These are phyloP conservation scores for Eulemur coronatus DNA, from an alignment of 2,797 vertebrate species.

Conservation along the genomic window DNA sequence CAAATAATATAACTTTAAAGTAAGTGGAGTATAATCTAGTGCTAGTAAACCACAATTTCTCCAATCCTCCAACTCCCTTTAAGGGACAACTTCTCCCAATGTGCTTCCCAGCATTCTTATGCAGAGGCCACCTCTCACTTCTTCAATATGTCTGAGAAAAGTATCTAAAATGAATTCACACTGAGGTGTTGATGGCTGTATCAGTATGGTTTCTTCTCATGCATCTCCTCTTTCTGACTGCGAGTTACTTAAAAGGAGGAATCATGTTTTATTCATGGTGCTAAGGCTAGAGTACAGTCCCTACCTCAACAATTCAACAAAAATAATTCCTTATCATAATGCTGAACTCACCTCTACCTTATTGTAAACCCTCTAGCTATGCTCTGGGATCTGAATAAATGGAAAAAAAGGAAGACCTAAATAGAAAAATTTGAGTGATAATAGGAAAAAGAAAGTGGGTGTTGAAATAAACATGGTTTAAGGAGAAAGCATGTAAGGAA, in stretches of 20 bases:
- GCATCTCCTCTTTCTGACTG: slow-evolving; percentile 50
- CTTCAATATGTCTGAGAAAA: slow-evolving; percentile 57
- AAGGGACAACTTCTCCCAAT: neutral
- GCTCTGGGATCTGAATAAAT: neutral
- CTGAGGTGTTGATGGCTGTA: slow-evolving; percentile 65
- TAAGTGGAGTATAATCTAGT: neutral
- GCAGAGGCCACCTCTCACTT: neutral
- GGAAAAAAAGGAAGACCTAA: slow-evolving; percentile 13
- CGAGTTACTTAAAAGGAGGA: slow-evolving; percentile 61
- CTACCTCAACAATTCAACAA: slow-evolving; percentile 22
- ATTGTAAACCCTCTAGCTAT: slow-evolving; percentile 13
- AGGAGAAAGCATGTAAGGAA: neutral
- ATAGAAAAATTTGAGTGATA: neutral
- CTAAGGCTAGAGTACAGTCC: neutral
- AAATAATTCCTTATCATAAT: slow-evolving; percentile 20
- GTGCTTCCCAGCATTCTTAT: neutral
- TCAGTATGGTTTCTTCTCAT: slow-evolving; percentile 48
- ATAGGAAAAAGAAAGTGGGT: neutral
- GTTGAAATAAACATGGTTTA: neutral
- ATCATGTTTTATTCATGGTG: slow-evolving; percentile 68
- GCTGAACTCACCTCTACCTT: neutral
- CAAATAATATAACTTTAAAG: neutral
- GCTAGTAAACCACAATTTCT: neutral
- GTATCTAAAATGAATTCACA: slow-evolving; percentile 67
- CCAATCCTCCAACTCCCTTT: neutral